A percentile compares a stretch with the other conserved stretches of the same genome.
These are phyloP conservation scores for Oligia strigilis DNA, from an alignment of 2,888 invertebrate genomes.

Conservation along the genomic window DNA sequence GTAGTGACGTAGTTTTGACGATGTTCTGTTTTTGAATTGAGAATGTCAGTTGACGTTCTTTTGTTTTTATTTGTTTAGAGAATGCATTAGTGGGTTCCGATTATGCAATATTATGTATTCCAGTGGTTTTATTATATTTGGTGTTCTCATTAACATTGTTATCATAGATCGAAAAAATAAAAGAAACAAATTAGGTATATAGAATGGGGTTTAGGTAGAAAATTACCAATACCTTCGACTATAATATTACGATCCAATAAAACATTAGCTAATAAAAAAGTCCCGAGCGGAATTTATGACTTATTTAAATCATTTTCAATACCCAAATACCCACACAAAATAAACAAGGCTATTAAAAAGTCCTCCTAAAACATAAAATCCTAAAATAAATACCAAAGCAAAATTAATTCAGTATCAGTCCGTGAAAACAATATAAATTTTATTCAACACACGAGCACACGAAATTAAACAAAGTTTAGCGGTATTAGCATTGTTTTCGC, in stretches of 20 bases:
- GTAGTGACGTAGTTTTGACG: not conserved
- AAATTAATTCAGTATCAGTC: conserved; percentile 64
- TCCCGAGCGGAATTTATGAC: conserved; percentile 12
- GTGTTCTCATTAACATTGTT: too few species aligned
- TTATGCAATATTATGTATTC: not conserved
- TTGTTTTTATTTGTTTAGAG: not conserved
- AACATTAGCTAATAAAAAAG: not conserved
- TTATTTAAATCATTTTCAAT: conserved; percentile 19
- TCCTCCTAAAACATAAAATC: conserved; percentile 28
- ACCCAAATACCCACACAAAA: conserved; percentile 8
- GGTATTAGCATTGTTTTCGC: conserved; percentile 63
- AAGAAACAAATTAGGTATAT: not conserved
- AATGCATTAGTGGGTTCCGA: not conserved
- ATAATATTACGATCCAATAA: not conserved
- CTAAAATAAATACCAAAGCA: conserved; percentile 42
- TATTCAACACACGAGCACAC: conserved; percentile 58
- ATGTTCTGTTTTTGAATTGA: conserved; percentile 18
- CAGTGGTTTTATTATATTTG: not conserved
- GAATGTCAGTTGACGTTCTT: not conserved
- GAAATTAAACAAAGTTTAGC: conserved; percentile 66
- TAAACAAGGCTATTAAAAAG: conserved; percentile 42
- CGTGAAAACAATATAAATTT: conserved; percentile 63
- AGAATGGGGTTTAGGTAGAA: not conserved
- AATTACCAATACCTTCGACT: not conserved
- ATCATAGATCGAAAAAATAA: not conserved